Percentiles rank a stretch among this genome's conserved stretches.
Conservation (phyloP, 2,797 vertebrate genomes). For the Acipenser transmontanus region DNA sequence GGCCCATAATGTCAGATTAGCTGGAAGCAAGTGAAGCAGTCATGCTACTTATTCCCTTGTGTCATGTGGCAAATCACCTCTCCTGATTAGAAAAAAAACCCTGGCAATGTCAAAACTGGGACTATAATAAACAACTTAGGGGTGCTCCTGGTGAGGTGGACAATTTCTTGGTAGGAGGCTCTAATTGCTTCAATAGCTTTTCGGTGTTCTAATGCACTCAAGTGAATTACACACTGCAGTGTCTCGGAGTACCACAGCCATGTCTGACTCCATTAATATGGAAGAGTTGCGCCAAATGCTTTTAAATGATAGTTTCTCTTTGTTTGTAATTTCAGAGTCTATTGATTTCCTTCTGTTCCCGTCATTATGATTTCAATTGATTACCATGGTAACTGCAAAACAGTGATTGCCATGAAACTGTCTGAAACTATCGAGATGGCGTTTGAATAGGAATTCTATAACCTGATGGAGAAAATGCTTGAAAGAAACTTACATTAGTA, state of each 20-base stretch:
- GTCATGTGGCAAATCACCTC: conserved; percentile 5
- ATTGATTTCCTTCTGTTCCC: conserved; percentile 78
- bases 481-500: conserved; percentile 46
- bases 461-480: conserved; percentile 61
- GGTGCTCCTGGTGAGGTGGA: conserved; percentile 47
- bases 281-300: conserved; percentile 71
- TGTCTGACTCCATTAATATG: conserved; percentile 69
- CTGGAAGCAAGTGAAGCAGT: conserved; percentile 16
- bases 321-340: conserved; percentile 71
- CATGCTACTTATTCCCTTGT: conserved; percentile 25
- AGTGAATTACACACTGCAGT: conserved; percentile 62
- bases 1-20: not conserved
- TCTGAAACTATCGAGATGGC: conserved; percentile 53
- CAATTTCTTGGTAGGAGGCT: conserved; percentile 53
- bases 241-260: conserved; percentile 68
- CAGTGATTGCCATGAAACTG: conserved; percentile 68
- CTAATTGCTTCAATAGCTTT: conserved; percentile 61
- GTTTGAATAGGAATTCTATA: conserved; percentile 63
- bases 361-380: conserved; percentile 77
- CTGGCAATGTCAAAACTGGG: conserved; percentile 38
- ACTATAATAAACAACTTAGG: conserved; percentile 51
- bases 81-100: conserved; percentile 10
- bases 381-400: conserved; percentile 72
- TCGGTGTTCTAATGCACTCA: conserved; percentile 67
- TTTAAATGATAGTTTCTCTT: conserved; percentile 69